Base-by-base conservation (phyloP, 1,140 invertebrate species). In the Neodiprion fabricii region DNA sequence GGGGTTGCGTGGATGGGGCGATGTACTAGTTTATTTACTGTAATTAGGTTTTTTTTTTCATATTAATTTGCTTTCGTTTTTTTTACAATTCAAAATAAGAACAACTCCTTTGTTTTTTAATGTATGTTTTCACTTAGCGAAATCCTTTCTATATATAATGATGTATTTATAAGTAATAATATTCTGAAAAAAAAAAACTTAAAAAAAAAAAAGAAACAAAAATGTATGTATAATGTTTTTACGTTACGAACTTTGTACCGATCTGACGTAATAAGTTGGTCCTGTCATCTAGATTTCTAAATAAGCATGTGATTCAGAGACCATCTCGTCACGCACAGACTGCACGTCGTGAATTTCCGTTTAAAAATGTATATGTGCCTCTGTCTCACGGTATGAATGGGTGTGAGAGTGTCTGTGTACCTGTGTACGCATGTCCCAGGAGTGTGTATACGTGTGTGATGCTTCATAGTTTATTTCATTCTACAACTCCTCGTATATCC, bases 81-180 rank as follows among this genome's bases (percentile, higher is more conserved):
- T 61, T 14, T 61, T 61, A 17, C n/a, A 12, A 61, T 61, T 61
- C 5, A 61, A 61, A 61, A 61, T 14, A 61, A 61, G n/a, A 61
- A 61, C 11, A 61, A 61, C n/a, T 61, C 53, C 53, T 7, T 61
- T 9, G 53, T 61, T 17, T 61, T 40, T 40, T 40, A 40, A 40
- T 40, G 28, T 40, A 40, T 40, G 28, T 40, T 40, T 40, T 40
- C 28, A 7, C 53, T 12, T 61, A 70, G 49, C 68, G 48, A 68
- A 28, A 80, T 77, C 78, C 79, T 82, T 81, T 76, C 75, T 81
- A 80, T 81, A 79, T 81, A 81, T 85, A 86, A 84, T 85, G 79
- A 84, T 83, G 81, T 85, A 83, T 86, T 83, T 85, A 84, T 85
- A 86, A 85, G 81, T 85, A 86, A 85, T 85, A 85, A 83, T 87